These are phyloP conservation scores for Eumacrocentrus americanus DNA, from an alignment of 2,888 invertebrate species.

Conservation along the genomic window DNA sequence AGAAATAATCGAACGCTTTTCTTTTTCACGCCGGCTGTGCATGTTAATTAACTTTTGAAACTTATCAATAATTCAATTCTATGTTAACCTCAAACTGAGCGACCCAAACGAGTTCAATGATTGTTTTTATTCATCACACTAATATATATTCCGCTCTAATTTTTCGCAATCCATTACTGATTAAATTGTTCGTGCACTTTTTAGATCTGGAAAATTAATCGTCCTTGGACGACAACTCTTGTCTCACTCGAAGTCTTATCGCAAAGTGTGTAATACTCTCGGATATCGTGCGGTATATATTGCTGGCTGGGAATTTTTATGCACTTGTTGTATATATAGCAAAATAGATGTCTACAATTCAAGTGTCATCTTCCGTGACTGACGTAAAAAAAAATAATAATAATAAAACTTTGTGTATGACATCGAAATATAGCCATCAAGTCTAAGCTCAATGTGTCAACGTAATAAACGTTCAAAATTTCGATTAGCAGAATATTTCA, in stretches of 20 bases:
- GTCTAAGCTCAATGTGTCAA: neutral
- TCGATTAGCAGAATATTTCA: neutral
- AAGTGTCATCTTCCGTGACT: neutral
- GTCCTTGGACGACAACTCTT: conserved; percentile 2
- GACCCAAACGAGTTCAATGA: too few species aligned
- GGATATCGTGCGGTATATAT: too few species aligned
- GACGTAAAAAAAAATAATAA: neutral
- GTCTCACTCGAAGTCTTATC: neutral
- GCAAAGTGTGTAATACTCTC: neutral
- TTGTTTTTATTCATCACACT: too few species aligned
- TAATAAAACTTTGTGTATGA: neutral
- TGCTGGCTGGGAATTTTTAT: too few species aligned
- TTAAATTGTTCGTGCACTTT: too few species aligned
- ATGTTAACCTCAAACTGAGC: neutral
- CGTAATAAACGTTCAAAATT: neutral
- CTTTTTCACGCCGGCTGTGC: conserved; percentile 1
- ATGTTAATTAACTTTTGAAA: conserved; percentile 22
- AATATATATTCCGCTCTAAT: too few species aligned
- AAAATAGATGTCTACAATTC: too few species aligned
- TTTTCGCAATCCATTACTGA: too few species aligned
- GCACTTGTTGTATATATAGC: too few species aligned
- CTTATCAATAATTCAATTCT: conserved; percentile 13
- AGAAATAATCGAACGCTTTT: conserved; percentile 23
- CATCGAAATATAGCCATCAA: neutral
- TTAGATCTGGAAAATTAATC: neutral